Base-by-base conservation (phyloP, 2,888 invertebrate species). In the Hydriomena furcata region DNA sequence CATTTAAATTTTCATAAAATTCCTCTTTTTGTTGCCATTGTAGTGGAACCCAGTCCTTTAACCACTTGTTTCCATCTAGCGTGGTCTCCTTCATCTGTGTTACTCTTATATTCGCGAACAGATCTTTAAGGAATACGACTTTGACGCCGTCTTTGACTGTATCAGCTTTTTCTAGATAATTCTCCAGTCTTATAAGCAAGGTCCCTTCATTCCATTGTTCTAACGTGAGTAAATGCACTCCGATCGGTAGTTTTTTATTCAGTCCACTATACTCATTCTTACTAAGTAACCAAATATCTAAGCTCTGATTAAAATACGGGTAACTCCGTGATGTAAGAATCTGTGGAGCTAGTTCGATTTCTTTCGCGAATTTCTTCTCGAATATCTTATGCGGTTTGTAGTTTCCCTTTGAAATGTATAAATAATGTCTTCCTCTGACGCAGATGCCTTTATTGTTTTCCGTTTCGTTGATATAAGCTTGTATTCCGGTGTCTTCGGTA, bases 131-230 rank as follows among this genome's bases (percentile, higher is more conserved):
- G 63, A 92, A 79, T 0, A 95, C 80, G 3, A 72, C 82, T 5
- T 91, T 93, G 0, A 91, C 72, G 1, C 91, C 80, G 0, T 93
- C 92, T n/a, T 89, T 82, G 0, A 71, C 66, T 46, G 60, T 51
- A 23, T 96, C 96, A 0, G 85, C 76, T 21, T 87, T 91, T 70
- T 96, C 95, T 40, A 95, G 91, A 62, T 95, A 92, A 71, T 97
- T 95, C 71, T 97, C 97, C 1, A 97, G 72, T 27, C 97, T 91
- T 1, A 97, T 61, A n/a, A 97, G 78, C 3, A 95, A 64, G 1
- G 91, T 88, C 0, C 84, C 81, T 0, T 88, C 90, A 32, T 91
- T 91, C 94, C 95, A 95, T 1, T 94, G 93, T 68, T 97, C 96
- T 20, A 96, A 70, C 0, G 95, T 96, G 30, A 97, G 80, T 27